Evolutionary conservation across 2,113 vertebrate genomes (phyloP), one percentile per base, ranked within the genome.

Genomic region (Daubentonia madagascariensis): DNA sequence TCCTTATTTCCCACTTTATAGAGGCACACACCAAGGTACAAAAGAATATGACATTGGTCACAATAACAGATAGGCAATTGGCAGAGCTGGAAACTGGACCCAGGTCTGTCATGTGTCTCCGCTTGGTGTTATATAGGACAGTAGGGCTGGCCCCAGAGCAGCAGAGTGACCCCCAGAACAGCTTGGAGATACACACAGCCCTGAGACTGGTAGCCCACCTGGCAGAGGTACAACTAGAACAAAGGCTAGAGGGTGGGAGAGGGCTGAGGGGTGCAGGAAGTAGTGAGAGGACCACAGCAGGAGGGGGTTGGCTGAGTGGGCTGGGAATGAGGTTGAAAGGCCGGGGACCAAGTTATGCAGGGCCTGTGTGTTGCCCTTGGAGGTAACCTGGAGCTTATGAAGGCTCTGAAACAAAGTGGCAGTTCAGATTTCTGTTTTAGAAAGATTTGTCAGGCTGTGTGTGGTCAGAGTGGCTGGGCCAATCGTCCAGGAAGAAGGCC

Each of bases 271-370:
- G 11, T 35, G 2, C 28, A 70, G 48, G 52, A 25, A 32, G 28
- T 1, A 20, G 14, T 5, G 28, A 72, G 3, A 16, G 25, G 18
- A 48, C 2, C 0, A 17, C 57, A 85, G 20, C 23, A 10, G 4
- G 2, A 25, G 28, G 13, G n/a, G 30, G 11, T 18, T 79, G 45
- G 22, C 45, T 13, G 20, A 45, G 32, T 8, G 37, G 30, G 6
- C 37, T n/a, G 23, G 13, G 28, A 78, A 6, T 12, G 10, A 75
- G 18, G 9, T 40, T 35, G 1, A 45, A 17, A 54, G 10, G 28
- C 32, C 18, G 5, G 35, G 35, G 6, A 48, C 45, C 48, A 37
- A 16, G 13, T 48, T 25, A 10, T 3, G 2, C 18, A 16, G 48
- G 4, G 72, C 70, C 17, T 85, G 40, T 1, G 2, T 40, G 17